Base-by-base conservation (phyloP, 2,888 invertebrate genomes). In the Apeira syringaria region DNA sequence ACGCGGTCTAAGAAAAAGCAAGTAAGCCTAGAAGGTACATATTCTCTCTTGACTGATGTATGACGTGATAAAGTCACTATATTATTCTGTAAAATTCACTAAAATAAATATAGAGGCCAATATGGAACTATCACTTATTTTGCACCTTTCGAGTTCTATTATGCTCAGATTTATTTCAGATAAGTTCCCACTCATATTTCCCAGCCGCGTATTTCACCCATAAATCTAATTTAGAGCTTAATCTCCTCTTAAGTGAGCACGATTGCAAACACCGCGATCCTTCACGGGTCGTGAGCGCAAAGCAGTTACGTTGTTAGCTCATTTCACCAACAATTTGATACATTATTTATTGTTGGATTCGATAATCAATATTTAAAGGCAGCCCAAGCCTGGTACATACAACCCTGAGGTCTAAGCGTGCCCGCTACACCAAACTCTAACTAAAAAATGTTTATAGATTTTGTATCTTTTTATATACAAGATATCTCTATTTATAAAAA, bases 291-390 rank as follows among this genome's bases (percentile, higher is more conserved):
- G 47, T 61, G 54, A 55, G 39, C 59, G 49, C 48, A 47, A 42
- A 55, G 44, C 53, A 49, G 44, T 44, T 38, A 44, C 34, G 53
- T 56, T 64, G 52, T 50, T 53, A 57, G 37, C 28, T 42, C 37
- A 59, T 64, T 62, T 64, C 48, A 62, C 53, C 49, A 53, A 41
- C 58, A 57, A 63, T 64, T 66, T 58, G 56, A 59, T 61, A 24
- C 44, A 49, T 51, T 52, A 54, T 63, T 57, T 58, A 60, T 55
- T 56, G 34, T 31, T 50, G 9, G 6, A 20, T 9, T 24, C 29
- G 13, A 18, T 28, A 40, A 47, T 41, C 45, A 39, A 41, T 43
- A 37, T 40, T 37, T n/a, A n/a, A n/a, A n/a, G n/a, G n/a, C n/a
- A n/a, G n/a, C n/a, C n/a, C n/a, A n/a, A n/a, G n/a, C n/a, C n/a